Evolutionary conservation across 1,140 invertebrate genomes (phyloP), one percentile per base, ranked within the genome.

Genomic region (Reticulitermes speratus): DNA sequence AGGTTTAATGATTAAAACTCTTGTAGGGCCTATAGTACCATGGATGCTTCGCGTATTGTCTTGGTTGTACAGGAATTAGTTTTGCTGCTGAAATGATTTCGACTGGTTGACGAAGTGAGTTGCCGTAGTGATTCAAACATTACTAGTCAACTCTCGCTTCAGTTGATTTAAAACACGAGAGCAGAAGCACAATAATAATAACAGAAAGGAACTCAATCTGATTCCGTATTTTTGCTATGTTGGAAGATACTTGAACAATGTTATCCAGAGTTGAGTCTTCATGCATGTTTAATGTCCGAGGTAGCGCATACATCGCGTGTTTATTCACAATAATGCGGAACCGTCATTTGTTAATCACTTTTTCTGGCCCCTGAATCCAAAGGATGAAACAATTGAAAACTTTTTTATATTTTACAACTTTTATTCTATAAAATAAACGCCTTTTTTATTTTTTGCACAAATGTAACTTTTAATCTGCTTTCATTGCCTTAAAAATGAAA

Each of bases 291-390:
- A 75, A 75, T 30, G n/a, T 8, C 8, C 6, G n/a, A 75, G 25
- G 7, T 30, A 19, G 21, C 19, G 59, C 19, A 65, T 65, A 7
- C 25, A 65, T 5, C 14, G 25, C 25, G n/a, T 75, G 65, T 75
- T 75, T 75, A 30, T 75, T 75, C n/a, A 65, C 21, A 12, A 65
- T 65, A 65, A 65, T 65, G 9, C n/a, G 9, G 25, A 75, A 14
- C n/a, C n/a, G 65, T 75, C n/a, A 75, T 75, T 75, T 75, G 65
- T 75, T 75, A 75, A 75, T 75, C 65, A 30, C 3, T 75, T n/a
- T 75, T 75, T 75, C 25, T 75, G n/a, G 65, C 65, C n/a, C 25
- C n/a, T 75, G n/a, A 75, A 3, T 75, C 65, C n/a, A 30, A 75
- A 30, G n/a, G 19, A 55, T 5, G 52, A 19, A 55, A 30, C n/a